phyloP scores from a whole-genome alignment of 2,113 vertebrate species.

The Cryptoleucopteryx plumbea region DNA sequence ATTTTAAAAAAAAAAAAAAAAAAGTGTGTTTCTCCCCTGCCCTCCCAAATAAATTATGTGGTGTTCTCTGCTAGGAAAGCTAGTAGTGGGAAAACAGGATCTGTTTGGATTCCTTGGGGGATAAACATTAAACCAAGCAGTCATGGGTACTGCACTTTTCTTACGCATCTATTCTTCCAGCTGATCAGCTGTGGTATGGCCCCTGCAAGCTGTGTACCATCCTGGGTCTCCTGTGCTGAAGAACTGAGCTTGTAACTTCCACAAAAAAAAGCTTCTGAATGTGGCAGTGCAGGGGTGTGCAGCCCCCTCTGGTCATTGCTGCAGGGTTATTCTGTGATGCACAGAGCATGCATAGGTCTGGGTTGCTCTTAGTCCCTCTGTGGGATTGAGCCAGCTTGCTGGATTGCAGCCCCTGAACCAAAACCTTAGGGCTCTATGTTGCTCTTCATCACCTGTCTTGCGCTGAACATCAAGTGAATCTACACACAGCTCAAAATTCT shows the following conservation, averaged over 20 bases:
- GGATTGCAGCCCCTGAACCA: background rate
- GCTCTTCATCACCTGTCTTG: background rate
- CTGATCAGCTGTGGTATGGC: background rate
- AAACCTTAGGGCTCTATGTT: background rate
- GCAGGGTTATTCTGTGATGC: background rate
- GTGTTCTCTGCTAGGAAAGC: background rate
- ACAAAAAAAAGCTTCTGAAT: background rate
- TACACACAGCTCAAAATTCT: background rate
- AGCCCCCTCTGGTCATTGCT: background rate
- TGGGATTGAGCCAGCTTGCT: background rate
- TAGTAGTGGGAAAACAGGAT: background rate
- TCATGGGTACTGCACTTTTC: background rate
- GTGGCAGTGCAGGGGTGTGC: background rate
- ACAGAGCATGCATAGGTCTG: background rate
- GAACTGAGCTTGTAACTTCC: background rate
- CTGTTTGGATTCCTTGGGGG: slow-evolving; percentile 12
- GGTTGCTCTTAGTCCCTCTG: background rate
- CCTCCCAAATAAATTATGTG: background rate
- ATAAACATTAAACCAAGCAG: background rate
- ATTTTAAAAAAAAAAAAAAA: background rate
- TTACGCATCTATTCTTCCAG: background rate
- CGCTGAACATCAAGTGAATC: background rate
- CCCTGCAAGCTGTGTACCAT: background rate
- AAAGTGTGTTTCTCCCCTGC: background rate
- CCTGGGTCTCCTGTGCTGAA: background rate